These are phyloP conservation scores for Dicaeum eximium DNA, from an alignment of 2,113 vertebrate species.

Conservation along the genomic window DNA sequence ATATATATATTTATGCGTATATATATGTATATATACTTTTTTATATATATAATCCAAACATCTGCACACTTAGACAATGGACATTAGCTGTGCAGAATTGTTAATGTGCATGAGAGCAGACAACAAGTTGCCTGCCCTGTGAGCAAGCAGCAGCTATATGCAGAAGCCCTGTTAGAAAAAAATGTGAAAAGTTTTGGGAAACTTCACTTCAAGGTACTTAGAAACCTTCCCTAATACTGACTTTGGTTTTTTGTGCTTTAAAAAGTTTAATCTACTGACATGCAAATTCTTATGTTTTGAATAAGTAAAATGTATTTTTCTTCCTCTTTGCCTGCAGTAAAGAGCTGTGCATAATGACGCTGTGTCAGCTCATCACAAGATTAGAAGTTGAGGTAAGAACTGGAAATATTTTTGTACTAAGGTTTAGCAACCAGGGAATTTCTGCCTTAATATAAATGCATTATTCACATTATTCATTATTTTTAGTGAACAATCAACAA, in stretches of 20 bases:
- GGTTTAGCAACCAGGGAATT: neutral
- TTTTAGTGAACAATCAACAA: neutral
- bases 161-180: neutral
- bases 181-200: neutral
- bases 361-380: conserved; percentile 88
- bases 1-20: no score
- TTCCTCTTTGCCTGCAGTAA: conserved; percentile 68
- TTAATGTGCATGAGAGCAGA: neutral
- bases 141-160: neutral
- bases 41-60: neutral
- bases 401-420: neutral
- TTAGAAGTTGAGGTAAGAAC: conserved; percentile 91
- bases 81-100: neutral
- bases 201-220: neutral
- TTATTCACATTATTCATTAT: neutral
- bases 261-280: neutral
- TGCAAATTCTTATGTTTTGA: neutral
- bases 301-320: neutral
- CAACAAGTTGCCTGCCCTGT: neutral
- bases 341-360: conserved; percentile 81
- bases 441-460: neutral
- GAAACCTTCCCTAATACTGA: neutral
- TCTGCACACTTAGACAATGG: neutral
- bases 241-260: neutral
- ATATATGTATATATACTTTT: neutral